Evolutionary conservation across 1,140 invertebrate species (phyloP).

Genomic region (Camponotus vicinus): DNA sequence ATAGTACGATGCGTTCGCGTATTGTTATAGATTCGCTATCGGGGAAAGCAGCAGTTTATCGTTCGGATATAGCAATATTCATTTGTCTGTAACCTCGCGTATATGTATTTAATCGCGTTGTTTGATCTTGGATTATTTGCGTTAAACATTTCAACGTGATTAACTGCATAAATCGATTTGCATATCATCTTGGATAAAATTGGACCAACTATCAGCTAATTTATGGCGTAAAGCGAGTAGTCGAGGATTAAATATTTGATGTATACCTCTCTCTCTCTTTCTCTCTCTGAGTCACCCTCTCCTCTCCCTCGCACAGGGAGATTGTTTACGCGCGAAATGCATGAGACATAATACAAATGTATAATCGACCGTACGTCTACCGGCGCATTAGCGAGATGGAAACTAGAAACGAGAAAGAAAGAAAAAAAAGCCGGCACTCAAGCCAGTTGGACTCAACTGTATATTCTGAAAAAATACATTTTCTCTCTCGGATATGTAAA

Average conservation of each 20-base stretch:
- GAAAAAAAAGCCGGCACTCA: background rate
- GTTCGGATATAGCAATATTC: constrained; percentile 35
- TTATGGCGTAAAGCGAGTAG: constrained; percentile 38
- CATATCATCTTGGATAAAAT: constrained; percentile 62
- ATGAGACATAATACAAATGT: constrained; percentile 27
- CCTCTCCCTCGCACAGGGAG: background rate
- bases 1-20: background rate
- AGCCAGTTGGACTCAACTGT: background rate
- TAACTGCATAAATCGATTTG: constrained; percentile 41
- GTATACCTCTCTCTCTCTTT: background rate
- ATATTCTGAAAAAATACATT: background rate
- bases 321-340: constrained; percentile 29
- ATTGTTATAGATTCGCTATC: constrained; percentile 35
- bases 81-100: constrained; percentile 1
- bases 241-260: constrained; percentile 43
- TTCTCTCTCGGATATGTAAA: constrained; percentile 5
- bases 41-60: constrained; percentile 34
- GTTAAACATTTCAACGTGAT: constrained; percentile 59
- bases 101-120: constrained; percentile 34
- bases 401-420: background rate
- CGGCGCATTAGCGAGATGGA: constrained; percentile 2
- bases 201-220: constrained; percentile 48
- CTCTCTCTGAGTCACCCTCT: background rate
- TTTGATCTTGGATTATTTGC: constrained; percentile 59
- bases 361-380: constrained; percentile 11